These are phyloP conservation scores for Hoplostethus atlanticus DNA, from an alignment of 2,797 vertebrate genomes.

Conservation along the genomic window DNA sequence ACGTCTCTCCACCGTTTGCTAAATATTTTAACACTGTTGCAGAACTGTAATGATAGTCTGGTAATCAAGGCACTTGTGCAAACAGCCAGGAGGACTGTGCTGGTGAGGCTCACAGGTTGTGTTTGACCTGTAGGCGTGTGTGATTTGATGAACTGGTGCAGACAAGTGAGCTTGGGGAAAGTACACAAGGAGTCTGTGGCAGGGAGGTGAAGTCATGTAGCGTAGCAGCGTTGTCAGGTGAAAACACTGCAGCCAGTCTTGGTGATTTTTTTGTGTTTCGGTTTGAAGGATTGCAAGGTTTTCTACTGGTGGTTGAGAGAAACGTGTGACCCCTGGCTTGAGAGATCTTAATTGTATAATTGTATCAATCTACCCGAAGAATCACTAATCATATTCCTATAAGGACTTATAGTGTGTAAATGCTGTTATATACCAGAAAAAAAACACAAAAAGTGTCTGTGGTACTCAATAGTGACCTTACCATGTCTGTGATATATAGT, in stretches of 20 bases:
- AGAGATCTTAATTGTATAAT: constrained; percentile 15
- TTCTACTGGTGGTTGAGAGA: constrained; percentile 19
- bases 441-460: no score
- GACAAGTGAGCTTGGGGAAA: constrained; percentile 34
- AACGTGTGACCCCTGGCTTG: constrained; percentile 2
- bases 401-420: no score
- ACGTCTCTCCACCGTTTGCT: constrained; percentile 4
- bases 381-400: no score
- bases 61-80: constrained; percentile 24
- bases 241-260: not conserved
- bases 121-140: constrained; percentile 25
- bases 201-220: constrained; percentile 16
- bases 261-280: constrained; percentile 14
- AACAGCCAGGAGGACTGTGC: constrained; percentile 2
- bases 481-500: no score
- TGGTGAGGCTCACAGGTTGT: constrained; percentile 31
- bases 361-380: not conserved
- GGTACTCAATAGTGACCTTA: no score
- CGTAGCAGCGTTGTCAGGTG: constrained; percentile 5
- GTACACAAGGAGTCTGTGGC: constrained; percentile 10
- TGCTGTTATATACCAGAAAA: no score
- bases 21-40: constrained; percentile 16
- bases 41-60: constrained; percentile 35
- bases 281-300: constrained; percentile 12
- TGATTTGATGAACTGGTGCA: constrained; percentile 28